These are phyloP conservation scores for Augochlorella aurata DNA, from an alignment of 2,888 invertebrate species.

Conservation along the genomic window DNA sequence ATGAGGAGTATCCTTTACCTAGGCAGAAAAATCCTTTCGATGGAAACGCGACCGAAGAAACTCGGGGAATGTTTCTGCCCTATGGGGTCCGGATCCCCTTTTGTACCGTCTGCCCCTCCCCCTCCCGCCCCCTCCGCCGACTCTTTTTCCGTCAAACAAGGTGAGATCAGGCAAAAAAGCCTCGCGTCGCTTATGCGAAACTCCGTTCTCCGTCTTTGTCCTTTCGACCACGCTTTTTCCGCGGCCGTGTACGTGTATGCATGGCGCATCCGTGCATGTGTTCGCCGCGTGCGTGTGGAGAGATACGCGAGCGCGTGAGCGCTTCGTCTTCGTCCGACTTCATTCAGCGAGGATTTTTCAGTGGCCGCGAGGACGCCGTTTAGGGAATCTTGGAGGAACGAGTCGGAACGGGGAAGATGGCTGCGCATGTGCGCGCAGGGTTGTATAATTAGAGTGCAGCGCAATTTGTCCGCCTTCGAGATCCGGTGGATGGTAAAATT, in stretches of 20 bases:
- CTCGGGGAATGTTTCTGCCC: constrained; percentile 56
- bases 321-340: constrained; percentile 33
- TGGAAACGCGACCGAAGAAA: constrained; percentile 66
- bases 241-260: not conserved
- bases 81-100: constrained; percentile 61
- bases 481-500: constrained; percentile 1
- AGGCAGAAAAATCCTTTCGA: constrained; percentile 65
- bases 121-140: constrained; percentile 19
- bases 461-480: constrained; percentile 50
- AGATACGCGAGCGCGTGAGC: not conserved
- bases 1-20: constrained; percentile 58
- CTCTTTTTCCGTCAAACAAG: constrained; percentile 69
- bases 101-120: constrained; percentile 38
- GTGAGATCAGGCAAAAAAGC: constrained; percentile 71
- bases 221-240: constrained; percentile 31
- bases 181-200: constrained; percentile 63
- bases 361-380: constrained; percentile 75
- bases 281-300: too few relatives aligned
- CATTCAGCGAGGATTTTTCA: constrained; percentile 75
- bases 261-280: too few relatives aligned
- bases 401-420: constrained; percentile 23
- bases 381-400: constrained; percentile 79
- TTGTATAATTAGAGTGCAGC: constrained; percentile 53
- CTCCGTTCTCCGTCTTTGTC: constrained; percentile 29
- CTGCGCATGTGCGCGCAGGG: constrained; percentile 31